A percentile compares a stretch with the other conserved stretches of the same genome.
Conservation (phyloP, 92 coral and sea anemone genomes). For the Paramuricea clavata region DNA sequence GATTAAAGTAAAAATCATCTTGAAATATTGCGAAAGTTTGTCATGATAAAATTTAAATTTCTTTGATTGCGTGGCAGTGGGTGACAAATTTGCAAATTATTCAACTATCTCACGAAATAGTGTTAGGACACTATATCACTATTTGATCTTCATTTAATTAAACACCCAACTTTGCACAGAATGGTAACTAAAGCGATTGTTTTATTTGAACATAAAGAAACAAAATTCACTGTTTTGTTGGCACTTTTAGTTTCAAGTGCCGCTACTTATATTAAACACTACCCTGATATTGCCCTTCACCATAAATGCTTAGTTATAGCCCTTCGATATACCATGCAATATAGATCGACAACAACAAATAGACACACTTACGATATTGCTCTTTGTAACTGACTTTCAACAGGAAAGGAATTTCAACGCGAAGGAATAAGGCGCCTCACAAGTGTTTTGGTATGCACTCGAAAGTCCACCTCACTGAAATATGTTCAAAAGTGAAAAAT, state of each 20-base stretch:
- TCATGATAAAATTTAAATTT: no score
- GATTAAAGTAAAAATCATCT: background rate
- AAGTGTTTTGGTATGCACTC: slow-evolving; percentile 5
- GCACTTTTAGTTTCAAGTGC: background rate
- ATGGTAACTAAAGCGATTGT: background rate
- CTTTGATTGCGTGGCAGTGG: background rate
- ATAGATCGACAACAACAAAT: background rate
- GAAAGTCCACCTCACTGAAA: background rate
- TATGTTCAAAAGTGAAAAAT: background rate
- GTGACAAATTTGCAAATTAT: background rate
- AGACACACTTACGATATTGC: background rate
- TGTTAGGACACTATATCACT: background rate
- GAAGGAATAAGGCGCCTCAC: background rate
- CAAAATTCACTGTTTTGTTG: background rate
- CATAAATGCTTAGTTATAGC: background rate
- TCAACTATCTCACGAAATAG: background rate
- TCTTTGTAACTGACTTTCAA: background rate
- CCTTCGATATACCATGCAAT: background rate
- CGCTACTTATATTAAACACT: background rate
- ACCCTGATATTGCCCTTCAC: background rate
- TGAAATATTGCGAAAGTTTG: background rate
- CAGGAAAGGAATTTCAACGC: background rate
- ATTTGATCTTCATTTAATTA: no score
- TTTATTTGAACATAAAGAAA: background rate
- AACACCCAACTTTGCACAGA: background rate